Evolutionary conservation across 2,113 vertebrate genomes (phyloP).

Genomic region (Andinoacara biseriatus): DNA sequence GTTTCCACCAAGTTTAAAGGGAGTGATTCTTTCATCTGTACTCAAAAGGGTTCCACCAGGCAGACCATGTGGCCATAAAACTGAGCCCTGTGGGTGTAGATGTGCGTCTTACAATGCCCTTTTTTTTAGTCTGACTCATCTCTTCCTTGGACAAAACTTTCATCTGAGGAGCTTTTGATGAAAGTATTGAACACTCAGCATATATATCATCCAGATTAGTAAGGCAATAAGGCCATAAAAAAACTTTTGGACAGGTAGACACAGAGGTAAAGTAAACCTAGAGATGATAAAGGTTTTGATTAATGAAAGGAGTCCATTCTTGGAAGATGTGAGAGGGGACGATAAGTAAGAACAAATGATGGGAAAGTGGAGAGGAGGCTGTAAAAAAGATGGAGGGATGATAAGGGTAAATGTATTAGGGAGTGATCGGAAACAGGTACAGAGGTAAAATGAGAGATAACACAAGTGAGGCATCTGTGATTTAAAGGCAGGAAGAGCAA

Average conservation of each 20-base stretch:
- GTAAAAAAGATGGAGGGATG: slow-evolving; percentile 1
- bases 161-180: slow-evolving; percentile 18
- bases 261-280: not conserved
- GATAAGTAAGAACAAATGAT: not conserved
- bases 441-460: not conserved
- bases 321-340: slow-evolving; percentile 17
- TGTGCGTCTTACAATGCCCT: slow-evolving; percentile 23
- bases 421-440: not conserved
- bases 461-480: slow-evolving; percentile 7
- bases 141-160: not conserved
- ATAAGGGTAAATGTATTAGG: not conserved
- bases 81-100: not conserved
- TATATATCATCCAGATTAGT: slow-evolving; percentile 38
- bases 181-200: slow-evolving; percentile 15
- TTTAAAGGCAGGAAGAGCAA: not conserved
- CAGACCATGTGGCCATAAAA: slow-evolving; percentile 12
- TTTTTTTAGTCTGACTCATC: slow-evolving; percentile 22
- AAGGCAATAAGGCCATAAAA: slow-evolving; percentile 30
- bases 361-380: not conserved
- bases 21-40: not conserved
- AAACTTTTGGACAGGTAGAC: not conserved
- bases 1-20: slow-evolving; percentile 1
- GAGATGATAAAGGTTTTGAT: slow-evolving; percentile 39
- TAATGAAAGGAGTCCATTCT: slow-evolving; percentile 31
- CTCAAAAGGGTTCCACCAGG: slow-evolving; percentile 25